These are phyloP conservation scores for Sphaeramia orbicularis DNA, from an alignment of 2,797 vertebrate species.

Conservation along the genomic window DNA sequence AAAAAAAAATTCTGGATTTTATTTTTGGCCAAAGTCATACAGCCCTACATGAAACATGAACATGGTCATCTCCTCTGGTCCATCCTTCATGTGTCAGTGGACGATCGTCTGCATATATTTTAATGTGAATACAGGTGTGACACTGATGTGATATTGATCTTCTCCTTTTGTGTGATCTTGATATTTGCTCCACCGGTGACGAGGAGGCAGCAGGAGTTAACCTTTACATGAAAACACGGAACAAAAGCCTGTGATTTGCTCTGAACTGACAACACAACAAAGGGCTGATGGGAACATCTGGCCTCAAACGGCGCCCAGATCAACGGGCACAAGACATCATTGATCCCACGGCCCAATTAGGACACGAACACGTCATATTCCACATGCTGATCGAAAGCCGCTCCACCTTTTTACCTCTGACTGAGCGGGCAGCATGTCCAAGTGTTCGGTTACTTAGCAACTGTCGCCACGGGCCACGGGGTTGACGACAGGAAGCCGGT, in stretches of 20 bases:
- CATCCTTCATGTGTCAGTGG: no score
- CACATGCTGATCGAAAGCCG: constrained; percentile 14
- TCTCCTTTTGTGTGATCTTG: no score
- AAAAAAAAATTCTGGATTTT: no score
- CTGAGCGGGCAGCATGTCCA: constrained; percentile 11
- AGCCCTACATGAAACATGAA: no score
- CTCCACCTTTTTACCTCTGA: constrained; percentile 23
- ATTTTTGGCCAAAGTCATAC: no score
- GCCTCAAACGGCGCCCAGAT: constrained; percentile 18
- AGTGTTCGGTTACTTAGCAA: constrained; percentile 64
- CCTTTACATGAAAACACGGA: constrained; percentile 8
- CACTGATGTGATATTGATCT: no score
- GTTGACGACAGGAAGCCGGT: background rate
- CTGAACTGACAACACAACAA: constrained; percentile 12
- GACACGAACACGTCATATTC: constrained; percentile 5
- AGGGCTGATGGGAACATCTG: constrained; percentile 10
- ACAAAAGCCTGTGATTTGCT: constrained; percentile 16
- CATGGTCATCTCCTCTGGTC: no score
- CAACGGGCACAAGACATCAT: constrained; percentile 3
- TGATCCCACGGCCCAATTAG: constrained; percentile 33
- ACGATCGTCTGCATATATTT: no score
- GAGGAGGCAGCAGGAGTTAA: constrained; percentile 6
- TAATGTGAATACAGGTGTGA: no score
- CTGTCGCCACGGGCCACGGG: constrained; percentile 13
- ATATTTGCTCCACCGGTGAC: background rate